Base-by-base conservation (phyloP, 2,113 vertebrate genomes). In the Semnornis frantzii region DNA sequence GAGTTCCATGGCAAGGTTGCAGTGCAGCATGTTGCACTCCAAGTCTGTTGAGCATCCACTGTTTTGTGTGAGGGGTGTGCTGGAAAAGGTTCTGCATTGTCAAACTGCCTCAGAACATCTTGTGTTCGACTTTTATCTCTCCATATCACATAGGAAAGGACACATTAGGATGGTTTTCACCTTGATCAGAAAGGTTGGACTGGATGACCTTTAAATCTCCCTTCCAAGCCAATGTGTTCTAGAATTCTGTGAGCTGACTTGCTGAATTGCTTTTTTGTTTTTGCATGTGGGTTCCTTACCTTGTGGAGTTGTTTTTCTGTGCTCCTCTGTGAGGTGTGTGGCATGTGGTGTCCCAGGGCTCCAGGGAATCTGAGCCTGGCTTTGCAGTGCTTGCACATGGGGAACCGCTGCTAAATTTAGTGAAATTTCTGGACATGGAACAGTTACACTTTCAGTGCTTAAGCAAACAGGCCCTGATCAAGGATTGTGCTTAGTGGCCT, bases 321-420 rank as follows among this genome's bases (percentile, higher is more conserved):
- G 24, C 30, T 92, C 50, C 27, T 62, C 28, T 50, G 46, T 4
- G 1, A 23, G 63, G 12, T 1, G 12, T 3, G 23, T 9, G 10
- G 37, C 20, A 1, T 31, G 39, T 1, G 0, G 21, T 16, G 21
- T 59, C 59, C 19, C 20, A 19, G 50, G 33, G 63, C 81, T 78
- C 39, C 39, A 18, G 60, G 44, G 44, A 37, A 24, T 37, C 66
- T 39, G 27, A 66, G n/a, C n/a, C 30, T 88, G 70, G 20, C 20
- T 85, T 80, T 79, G 68, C 37, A 75, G 7, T 48, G 21, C 27
- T 18, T 79, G 62, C 23, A 7, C 0, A 0, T 66, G 33, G 52
- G 52, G 28, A 93, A 14, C 76, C 54, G 83, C 65, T 85, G n/a
- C 70, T 87, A 55, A 70, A 71, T 91, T 78, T 82, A 68, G 58